Evolutionary conservation across 2,888 invertebrate genomes (phyloP).

Genomic region (Stenodema calcarata): DNA sequence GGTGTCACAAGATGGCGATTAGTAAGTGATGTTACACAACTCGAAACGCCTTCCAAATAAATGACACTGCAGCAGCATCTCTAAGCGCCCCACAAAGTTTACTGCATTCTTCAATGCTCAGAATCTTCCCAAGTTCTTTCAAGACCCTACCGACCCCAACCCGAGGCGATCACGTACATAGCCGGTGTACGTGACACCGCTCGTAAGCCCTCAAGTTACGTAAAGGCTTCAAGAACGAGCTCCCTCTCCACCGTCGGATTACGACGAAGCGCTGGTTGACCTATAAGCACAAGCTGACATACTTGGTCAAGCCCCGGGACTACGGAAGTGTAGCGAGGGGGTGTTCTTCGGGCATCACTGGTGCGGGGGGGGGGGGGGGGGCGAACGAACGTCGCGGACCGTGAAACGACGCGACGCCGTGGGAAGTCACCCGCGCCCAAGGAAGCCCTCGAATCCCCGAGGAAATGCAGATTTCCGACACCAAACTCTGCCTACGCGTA

Average conservation of each 20-base stretch:
- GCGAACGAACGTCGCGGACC: neutral
- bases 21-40: neutral
- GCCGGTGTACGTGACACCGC: neutral
- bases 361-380: neutral
- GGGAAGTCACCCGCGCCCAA: neutral
- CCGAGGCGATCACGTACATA: neutral
- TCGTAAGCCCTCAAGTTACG: neutral
- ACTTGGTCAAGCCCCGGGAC: neutral
- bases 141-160: neutral
- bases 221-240: neutral
- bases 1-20: neutral
- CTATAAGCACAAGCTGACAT: neutral
- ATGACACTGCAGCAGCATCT: neutral
- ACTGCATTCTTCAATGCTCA: neutral
- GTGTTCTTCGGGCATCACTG: no score
- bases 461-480: neutral
- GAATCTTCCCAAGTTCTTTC: neutral
- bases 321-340: no score
- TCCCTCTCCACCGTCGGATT: no score
- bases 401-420: neutral
- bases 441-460: neutral
- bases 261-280: neutral
- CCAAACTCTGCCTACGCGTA: neutral
- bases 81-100: neutral
- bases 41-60: neutral